phyloP scores from a whole-genome alignment of 2,113 vertebrate genomes.

The Coturnix japonica region DNA sequence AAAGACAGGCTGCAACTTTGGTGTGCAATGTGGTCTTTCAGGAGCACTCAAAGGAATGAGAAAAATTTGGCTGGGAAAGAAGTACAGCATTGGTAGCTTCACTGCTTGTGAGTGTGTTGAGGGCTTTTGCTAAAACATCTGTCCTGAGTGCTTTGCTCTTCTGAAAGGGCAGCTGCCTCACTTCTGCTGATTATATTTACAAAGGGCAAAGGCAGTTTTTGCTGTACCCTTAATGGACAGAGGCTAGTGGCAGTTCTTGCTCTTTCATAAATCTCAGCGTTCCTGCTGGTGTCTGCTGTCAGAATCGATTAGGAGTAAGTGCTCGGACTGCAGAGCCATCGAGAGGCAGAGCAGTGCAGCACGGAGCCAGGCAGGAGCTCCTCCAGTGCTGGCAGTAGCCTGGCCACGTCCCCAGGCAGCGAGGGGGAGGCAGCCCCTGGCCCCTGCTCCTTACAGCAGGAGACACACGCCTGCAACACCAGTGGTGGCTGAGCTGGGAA shows the following conservation, averaged over 20 bases:
- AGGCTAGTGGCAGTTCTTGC: slow-evolving; percentile 53
- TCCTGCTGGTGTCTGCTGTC: slow-evolving; percentile 28
- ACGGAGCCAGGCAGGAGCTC: neutral
- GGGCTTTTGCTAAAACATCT: slow-evolving; percentile 21
- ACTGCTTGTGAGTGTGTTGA: neutral
- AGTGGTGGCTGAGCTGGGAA: neutral
- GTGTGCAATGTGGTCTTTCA: neutral
- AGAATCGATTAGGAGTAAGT: slow-evolving; percentile 32
- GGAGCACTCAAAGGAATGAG: neutral
- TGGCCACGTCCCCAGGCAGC: fast-evolving
- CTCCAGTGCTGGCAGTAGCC: fast-evolving
- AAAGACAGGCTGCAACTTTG: neutral
- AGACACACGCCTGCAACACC: neutral
- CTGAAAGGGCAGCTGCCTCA: slow-evolving; percentile 53
- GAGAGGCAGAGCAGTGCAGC: neutral
- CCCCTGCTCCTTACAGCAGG: neutral
- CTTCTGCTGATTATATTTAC: slow-evolving; percentile 40
- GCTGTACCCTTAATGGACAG: slow-evolving; percentile 26
- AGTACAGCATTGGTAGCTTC: neutral
- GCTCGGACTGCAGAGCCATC: neutral
- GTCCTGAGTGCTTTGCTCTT: slow-evolving; percentile 7
- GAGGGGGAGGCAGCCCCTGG: neutral
- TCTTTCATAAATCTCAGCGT: slow-evolving; percentile 47
- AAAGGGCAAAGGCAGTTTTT: slow-evolving; percentile 35
- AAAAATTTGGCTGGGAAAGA: neutral